Evolutionary conservation across 2,113 vertebrate species (phyloP).

Genomic region (Gallinago jamesoni): DNA sequence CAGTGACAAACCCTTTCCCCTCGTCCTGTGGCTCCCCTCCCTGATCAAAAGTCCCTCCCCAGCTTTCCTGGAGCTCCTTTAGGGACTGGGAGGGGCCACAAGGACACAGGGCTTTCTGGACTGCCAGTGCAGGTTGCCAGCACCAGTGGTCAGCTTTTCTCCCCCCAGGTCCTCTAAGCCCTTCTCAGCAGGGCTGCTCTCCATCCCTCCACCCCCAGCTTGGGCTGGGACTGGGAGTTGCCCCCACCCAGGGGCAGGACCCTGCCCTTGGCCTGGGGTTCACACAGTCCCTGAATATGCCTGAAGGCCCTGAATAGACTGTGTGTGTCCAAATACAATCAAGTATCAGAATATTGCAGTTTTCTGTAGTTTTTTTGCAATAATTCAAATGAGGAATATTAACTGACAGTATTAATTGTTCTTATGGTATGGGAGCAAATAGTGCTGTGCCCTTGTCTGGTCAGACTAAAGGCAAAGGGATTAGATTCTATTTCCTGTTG

Average conservation of each 20-base stretch:
- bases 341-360: not conserved
- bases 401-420: not conserved
- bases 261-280: not conserved
- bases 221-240: rapidly evolving
- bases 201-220: not conserved
- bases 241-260: not conserved
- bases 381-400: not conserved
- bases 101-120: too few species aligned
- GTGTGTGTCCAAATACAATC: not conserved
- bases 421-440: not conserved
- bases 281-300: not conserved
- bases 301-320: not conserved
- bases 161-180: not conserved
- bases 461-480: not conserved
- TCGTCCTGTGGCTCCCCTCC: too few species aligned
- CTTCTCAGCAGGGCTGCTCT: not conserved
- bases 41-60: too few species aligned
- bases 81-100: too few species aligned
- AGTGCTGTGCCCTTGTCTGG: not conserved
- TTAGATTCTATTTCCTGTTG: not conserved
- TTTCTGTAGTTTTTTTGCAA: not conserved
- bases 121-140: too few species aligned
- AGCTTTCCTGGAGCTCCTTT: too few species aligned
- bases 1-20: not conserved
- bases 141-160: not conserved